A percentile compares a stretch with the other conserved stretches of the same genome.
These are phyloP conservation scores for Stegodyphus dumicola DNA, from an alignment of 1,140 invertebrate genomes.

Conservation along the genomic window DNA sequence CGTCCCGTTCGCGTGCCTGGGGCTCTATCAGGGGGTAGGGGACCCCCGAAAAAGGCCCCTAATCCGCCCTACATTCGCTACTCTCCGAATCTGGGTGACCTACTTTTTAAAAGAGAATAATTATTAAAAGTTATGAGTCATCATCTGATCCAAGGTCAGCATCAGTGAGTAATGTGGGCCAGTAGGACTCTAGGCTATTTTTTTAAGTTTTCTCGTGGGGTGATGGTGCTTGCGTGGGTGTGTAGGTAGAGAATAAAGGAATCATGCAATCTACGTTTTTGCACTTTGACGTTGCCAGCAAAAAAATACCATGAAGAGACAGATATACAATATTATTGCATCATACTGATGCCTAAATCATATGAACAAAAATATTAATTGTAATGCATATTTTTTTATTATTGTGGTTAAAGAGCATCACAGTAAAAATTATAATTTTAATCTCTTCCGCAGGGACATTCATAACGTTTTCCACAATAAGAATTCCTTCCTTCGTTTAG, in stretches of 20 bases:
- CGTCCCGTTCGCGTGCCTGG: slow-evolving; percentile 47
- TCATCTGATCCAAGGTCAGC: slow-evolving; percentile 30
- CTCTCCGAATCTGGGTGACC: slow-evolving; percentile 41
- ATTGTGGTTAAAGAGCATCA: too few species aligned
- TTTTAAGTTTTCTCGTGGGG: slow-evolving; percentile 13
- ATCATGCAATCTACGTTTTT: background rate
- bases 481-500: too few species aligned
- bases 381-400: too few species aligned
- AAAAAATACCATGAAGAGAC: too few species aligned
- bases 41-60: slow-evolving; percentile 17
- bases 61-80: slow-evolving; percentile 53
- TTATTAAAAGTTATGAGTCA: slow-evolving; percentile 31
- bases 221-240: background rate
- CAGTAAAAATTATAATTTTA: too few species aligned
- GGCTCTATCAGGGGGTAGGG: slow-evolving; percentile 26
- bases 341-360: too few species aligned
- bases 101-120: slow-evolving; percentile 44
- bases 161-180: slow-evolving; percentile 48
- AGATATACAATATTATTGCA: too few species aligned
- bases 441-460: too few species aligned
- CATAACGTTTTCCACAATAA: too few species aligned
- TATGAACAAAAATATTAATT: too few species aligned
- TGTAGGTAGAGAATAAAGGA: background rate
- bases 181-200: slow-evolving; percentile 38
- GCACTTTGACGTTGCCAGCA: too few species aligned